A percentile compares a stretch with the other conserved stretches of the same genome.
Conservation (phyloP, 1,140 invertebrate genomes). For the Calliphora vicina region DNA sequence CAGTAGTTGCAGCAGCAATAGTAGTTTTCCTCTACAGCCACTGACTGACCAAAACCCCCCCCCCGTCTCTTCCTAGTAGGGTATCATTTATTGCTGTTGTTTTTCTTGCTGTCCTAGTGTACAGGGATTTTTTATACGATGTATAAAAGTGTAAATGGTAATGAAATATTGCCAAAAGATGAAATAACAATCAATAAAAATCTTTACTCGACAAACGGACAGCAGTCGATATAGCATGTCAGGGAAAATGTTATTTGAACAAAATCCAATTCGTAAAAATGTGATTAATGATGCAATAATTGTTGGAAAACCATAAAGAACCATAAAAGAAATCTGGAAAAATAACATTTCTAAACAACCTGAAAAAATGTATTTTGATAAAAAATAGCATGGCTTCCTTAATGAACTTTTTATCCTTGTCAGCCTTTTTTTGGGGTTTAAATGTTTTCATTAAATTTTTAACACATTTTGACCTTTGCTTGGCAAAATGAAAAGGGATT, state of each 20-base stretch:
- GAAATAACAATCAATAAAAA: constrained; percentile 26
- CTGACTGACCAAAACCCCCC: too few relatives aligned
- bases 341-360: too few relatives aligned
- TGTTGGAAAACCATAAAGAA: background rate
- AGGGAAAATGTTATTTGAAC: background rate
- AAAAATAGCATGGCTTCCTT: too few relatives aligned
- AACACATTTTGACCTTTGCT: too few relatives aligned
- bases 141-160: background rate
- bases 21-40: too few relatives aligned
- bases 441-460: too few relatives aligned
- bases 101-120: background rate
- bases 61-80: background rate
- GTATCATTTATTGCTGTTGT: background rate
- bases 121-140: background rate
- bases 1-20: background rate
- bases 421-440: too few relatives aligned
- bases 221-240: constrained; percentile 18
- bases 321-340: background rate
- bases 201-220: constrained; percentile 12
- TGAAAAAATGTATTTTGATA: too few relatives aligned
- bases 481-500: too few relatives aligned
- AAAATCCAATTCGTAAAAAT: constrained; percentile 13
- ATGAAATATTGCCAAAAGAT: background rate
- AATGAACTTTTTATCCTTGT: too few relatives aligned
- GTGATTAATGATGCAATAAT: constrained; percentile 28